Percentiles rank a stretch among this genome's conserved stretches.
Conservation (phyloP, 2,797 vertebrate genomes). For the Crenichthys baileyi region DNA sequence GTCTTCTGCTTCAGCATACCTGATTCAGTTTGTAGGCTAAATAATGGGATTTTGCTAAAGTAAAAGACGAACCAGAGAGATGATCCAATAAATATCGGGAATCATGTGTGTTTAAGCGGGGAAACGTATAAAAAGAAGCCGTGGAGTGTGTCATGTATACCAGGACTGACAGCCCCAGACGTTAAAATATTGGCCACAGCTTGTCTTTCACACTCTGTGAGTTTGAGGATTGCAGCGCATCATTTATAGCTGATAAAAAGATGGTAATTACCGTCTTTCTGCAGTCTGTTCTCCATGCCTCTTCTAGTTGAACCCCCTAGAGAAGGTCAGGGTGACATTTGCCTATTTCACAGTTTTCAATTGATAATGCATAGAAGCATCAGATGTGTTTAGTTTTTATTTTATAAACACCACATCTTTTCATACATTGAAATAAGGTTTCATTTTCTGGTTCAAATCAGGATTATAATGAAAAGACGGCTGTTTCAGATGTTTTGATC, state of each 20-base stretch:
- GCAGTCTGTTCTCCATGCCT: background rate
- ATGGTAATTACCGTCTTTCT: background rate
- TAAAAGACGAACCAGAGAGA: background rate
- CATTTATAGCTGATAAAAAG: too few relatives aligned
- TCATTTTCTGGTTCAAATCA: background rate
- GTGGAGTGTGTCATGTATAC: background rate
- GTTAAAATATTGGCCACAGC: too few relatives aligned
- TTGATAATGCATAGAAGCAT: background rate
- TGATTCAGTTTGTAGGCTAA: background rate
- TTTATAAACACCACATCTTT: background rate
- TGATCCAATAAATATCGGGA: background rate
- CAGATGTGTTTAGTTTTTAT: background rate
- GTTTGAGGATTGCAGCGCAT: too few relatives aligned
- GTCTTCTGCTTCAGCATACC: background rate
- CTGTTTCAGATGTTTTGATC: too few relatives aligned
- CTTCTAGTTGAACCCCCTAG: background rate
- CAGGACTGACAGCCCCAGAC: too few relatives aligned
- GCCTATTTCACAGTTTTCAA: background rate
- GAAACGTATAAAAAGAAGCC: too few relatives aligned
- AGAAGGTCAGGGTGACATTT: background rate
- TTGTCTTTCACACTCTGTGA: too few relatives aligned
- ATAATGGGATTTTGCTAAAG: background rate
- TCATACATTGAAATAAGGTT: background rate
- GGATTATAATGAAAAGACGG: background rate
- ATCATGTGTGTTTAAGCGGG: background rate